Base-by-base conservation (phyloP, 2,888 invertebrate species). In the Spialia ferax region DNA sequence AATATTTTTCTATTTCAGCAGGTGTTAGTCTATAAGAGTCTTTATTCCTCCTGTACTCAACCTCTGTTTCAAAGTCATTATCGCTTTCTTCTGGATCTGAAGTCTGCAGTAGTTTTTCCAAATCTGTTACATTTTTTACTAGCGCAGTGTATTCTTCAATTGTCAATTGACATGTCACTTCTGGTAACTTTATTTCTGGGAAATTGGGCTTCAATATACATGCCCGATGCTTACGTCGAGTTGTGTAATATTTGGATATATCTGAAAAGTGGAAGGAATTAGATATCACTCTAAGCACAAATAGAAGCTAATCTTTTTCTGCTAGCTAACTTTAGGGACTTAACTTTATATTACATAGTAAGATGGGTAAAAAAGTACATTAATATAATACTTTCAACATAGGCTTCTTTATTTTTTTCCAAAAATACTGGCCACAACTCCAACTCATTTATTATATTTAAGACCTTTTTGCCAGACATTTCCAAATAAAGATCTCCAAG, bases 401-500 rank as follows among this genome's bases (percentile, higher is more conserved):
- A 88, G 0, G 32, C 63, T 66, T 79, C 72, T 23, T 72, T 70
- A 72, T 85, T 80, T 69, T 67, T 79, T 61, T 84, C 74, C 35
- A 84, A 60, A 68, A 83, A 87, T 0, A 81, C 77, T 15, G 87
- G 86, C 81, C 84, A 86, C 29, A 71, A 32, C 65, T 77, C 70
- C 65, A 88, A 73, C 69, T 82, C 80, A 69, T 88, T 81, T 50
- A 80, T 69, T 13, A 88, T 73, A 70, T 86, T 87, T 0, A 83
- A 70, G 1, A 76, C 18, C 0, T 74, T 74, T 63, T 74, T 76
- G 2, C 73, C 74, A 26, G 75, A 64, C 3, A 77, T 72, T 60
- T 80, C 73, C 4, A 87, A 69, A 64, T 83, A 84, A 22, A 88
- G 72, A 66, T 88, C 85, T 1, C 87, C 88, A 60, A 88, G 68